These are phyloP conservation scores for Heterochromis multidens DNA, from an alignment of 2,113 vertebrate genomes.

Conservation along the genomic window DNA sequence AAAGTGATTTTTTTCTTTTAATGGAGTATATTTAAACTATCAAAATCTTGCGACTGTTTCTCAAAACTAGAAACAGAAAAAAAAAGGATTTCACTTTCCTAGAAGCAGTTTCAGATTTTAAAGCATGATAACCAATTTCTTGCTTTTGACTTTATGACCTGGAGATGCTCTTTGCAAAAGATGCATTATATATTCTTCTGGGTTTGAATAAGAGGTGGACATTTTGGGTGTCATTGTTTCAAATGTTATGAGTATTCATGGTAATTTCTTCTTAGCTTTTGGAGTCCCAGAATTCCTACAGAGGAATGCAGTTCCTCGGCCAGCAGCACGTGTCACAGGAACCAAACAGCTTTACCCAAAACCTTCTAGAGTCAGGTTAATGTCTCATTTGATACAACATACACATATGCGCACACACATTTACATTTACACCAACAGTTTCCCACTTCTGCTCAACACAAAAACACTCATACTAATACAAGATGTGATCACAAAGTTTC, in stretches of 20 bases:
- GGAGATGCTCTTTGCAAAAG: slow-evolving; percentile 17
- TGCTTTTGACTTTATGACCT: background rate
- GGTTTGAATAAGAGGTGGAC: background rate
- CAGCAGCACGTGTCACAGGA: slow-evolving; percentile 74
- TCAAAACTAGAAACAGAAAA: background rate
- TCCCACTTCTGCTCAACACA: background rate
- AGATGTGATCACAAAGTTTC: background rate
- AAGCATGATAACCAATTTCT: background rate
- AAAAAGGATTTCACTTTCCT: background rate
- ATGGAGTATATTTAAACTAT: background rate
- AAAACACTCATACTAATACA: background rate
- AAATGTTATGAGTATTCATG: background rate
- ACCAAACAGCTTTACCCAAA: slow-evolving; percentile 70
- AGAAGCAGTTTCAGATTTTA: background rate
- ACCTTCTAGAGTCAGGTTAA: slow-evolving; percentile 57
- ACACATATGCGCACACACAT: background rate
- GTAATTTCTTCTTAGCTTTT: background rate
- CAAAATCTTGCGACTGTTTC: background rate
- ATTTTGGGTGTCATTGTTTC: background rate
- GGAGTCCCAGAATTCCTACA: slow-evolving; percentile 77
- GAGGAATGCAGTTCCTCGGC: slow-evolving; percentile 74
- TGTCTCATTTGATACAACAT: slow-evolving; percentile 47
- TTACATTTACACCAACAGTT: background rate
- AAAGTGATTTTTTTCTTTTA: background rate
- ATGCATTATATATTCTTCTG: background rate